Evolutionary conservation across 2,888 invertebrate genomes (phyloP).

Genomic region (Criorhina ranunculi): DNA sequence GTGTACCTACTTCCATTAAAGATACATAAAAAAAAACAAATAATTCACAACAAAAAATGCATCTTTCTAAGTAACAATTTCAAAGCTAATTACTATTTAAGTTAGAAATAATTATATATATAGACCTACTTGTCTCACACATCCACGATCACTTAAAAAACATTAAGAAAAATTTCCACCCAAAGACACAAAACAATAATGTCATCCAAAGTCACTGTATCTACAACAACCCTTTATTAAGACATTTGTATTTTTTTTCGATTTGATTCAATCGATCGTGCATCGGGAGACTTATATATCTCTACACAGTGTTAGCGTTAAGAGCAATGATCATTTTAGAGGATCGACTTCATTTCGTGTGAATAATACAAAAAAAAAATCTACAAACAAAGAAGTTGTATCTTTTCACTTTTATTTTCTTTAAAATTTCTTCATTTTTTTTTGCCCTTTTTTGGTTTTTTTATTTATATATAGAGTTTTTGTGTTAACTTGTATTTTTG

Average conservation of each 20-base stretch:
- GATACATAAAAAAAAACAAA: no score
- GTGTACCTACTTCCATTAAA: no score
- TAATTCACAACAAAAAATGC: no score
- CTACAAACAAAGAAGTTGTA: conserved; percentile 55
- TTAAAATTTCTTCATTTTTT: conserved; percentile 37
- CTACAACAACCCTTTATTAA: conserved; percentile 23
- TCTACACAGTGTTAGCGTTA: neutral
- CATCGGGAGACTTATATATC: neutral
- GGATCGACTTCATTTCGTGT: conserved; percentile 30
- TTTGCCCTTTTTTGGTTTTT: conserved; percentile 12
- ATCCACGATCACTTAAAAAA: neutral
- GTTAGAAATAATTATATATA: no score
- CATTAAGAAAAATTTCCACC: neutral
- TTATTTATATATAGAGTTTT: conserved; percentile 33
- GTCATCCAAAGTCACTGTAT: neutral
- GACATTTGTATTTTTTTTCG: conserved; percentile 5
- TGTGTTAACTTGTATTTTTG: conserved; percentile 75
- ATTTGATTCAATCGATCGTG: conserved; percentile 24
- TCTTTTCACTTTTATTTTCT: conserved; percentile 66
- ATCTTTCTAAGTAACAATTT: no score
- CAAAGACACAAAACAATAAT: neutral
- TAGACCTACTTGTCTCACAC: no score
- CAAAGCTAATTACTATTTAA: no score
- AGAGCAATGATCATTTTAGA: conserved; percentile 13
- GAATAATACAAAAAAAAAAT: conserved; percentile 1